These are phyloP conservation scores for Decapterus maruadsi DNA, from an alignment of 2,797 vertebrate species.

Conservation along the genomic window DNA sequence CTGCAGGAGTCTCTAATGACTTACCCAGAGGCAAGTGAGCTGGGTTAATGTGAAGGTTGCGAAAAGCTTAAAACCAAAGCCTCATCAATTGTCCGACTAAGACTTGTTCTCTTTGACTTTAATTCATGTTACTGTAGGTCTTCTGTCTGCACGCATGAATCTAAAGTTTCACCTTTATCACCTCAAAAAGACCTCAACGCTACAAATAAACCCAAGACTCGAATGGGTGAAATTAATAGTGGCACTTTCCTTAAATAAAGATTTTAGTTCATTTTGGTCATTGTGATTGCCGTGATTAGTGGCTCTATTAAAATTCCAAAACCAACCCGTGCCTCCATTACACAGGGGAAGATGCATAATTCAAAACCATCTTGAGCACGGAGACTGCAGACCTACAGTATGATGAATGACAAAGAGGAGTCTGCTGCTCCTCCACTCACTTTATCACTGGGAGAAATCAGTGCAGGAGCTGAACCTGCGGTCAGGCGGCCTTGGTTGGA, in stretches of 20 bases:
- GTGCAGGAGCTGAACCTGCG: slow-evolving; percentile 35
- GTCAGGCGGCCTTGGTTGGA: slow-evolving; percentile 20
- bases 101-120: not conserved
- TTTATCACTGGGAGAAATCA: slow-evolving; percentile 49
- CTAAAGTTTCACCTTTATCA: not conserved
- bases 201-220: not conserved
- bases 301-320: slow-evolving; percentile 51
- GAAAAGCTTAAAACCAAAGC: not conserved
- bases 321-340: slow-evolving; percentile 50
- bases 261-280: slow-evolving; percentile 6
- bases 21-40: not conserved
- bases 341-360: slow-evolving; percentile 66
- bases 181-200: not conserved
- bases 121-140: not conserved
- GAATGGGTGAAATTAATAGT: not conserved
- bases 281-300: slow-evolving; percentile 41
- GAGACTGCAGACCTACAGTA: slow-evolving; percentile 57
- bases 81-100: not conserved
- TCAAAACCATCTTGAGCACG: slow-evolving; percentile 61
- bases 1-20: not conserved
- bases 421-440: slow-evolving; percentile 32
- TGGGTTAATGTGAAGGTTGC: not conserved
- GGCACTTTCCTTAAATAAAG: slow-evolving; percentile 10
- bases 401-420: slow-evolving; percentile 66
- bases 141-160: not conserved